phyloP scores from a whole-genome alignment of 2,888 invertebrate species.

The Oligia latruncula region DNA sequence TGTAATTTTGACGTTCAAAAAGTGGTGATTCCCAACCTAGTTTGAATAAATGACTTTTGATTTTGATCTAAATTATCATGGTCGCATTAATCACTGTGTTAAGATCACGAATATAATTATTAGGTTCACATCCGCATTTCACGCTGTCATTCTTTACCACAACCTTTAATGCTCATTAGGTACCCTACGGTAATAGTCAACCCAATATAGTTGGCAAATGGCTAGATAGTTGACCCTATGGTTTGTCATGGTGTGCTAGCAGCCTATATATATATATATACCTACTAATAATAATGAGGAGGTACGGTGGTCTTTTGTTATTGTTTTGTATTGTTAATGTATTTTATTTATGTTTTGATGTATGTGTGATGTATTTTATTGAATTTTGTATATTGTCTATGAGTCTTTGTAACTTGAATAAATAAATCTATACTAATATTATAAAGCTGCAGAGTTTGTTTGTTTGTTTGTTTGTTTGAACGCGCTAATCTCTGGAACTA shows the following conservation, averaged over 20 bases:
- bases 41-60: background rate
- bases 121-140: constrained; percentile 3
- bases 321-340: too few relatives aligned
- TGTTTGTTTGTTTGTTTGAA: too few relatives aligned
- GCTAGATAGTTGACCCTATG: background rate
- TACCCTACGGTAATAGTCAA: background rate
- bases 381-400: too few relatives aligned
- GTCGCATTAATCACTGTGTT: background rate
- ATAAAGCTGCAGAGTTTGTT: too few relatives aligned
- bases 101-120: background rate
- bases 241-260: background rate
- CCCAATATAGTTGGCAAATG: background rate
- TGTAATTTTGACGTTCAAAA: background rate
- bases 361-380: too few relatives aligned
- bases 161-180: background rate
- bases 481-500: too few relatives aligned
- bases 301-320: too few relatives aligned
- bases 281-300: too few relatives aligned
- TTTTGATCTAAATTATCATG: background rate
- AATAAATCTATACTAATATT: too few relatives aligned
- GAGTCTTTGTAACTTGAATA: too few relatives aligned
- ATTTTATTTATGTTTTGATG: too few relatives aligned
- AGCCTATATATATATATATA: too few relatives aligned
- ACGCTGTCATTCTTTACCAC: background rate
- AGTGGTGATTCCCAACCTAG: background rate